Evolutionary conservation across 2,888 invertebrate genomes (phyloP), one percentile per base, ranked within the genome.

Genomic region (Listrodromus nycthemerus): DNA sequence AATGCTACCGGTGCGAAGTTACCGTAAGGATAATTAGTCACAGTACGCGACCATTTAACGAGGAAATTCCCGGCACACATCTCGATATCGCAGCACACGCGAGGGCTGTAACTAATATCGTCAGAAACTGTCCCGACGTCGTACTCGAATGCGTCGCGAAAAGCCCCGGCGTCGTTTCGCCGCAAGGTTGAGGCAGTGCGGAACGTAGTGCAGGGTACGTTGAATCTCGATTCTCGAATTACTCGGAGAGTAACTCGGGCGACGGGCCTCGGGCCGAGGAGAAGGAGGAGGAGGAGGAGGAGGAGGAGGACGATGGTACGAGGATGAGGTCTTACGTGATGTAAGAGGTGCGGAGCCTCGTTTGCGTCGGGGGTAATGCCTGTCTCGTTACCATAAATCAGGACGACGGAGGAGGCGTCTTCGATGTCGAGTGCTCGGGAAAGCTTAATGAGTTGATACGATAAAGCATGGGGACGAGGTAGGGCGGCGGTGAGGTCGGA

Each of bases 381-480:
- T 71, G 80, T 63, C 77, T 80, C 67, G 83, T 80, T 83, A 80
- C 74, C 83, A 85, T 85, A 85, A 85, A 85, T 85, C 83, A 85
- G 77, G 77, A 70, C 52, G 66, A 85, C 70, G 70, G 41, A 27
- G 61, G 13, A 74, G 48, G 67, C 80, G 70, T 71, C 80, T 83
- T 85, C 80, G 80, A 76, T 80, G 85, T 83, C 85, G 80, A 73
- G 80, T 83, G 78, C 85, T 74, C 74, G 69, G 27, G 73, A 71
- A 75, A 77, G 80, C 83, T 80, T 83, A 83, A 85, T 85, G 83
- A 85, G 85, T 85, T 83, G 80, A 83, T 83, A 83, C 85, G 83
- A 83, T 83, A 83, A 80, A 79, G 79, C 79, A 71, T 66, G n/a
- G 66, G 65, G 71, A 48, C 48, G 81, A 70, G 76, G 50, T 13